phyloP scores from a whole-genome alignment of 2,113 vertebrate genomes.

The Thamnaconus septentrionalis region DNA sequence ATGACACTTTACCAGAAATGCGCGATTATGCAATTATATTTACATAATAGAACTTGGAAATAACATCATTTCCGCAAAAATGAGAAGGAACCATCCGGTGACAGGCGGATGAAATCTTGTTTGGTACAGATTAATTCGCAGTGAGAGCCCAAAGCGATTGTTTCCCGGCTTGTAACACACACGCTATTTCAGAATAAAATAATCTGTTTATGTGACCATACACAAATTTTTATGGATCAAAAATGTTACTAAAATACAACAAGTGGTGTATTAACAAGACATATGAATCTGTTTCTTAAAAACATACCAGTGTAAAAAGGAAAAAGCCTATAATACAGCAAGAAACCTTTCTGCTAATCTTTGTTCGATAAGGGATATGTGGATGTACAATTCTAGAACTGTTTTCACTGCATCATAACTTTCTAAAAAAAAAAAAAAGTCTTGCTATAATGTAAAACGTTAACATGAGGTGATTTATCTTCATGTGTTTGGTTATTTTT shows the following conservation, averaged over 20 bases:
- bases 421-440: too few relatives aligned
- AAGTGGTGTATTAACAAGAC: not conserved
- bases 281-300: not conserved
- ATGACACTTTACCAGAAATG: constrained; percentile 22
- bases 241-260: not conserved
- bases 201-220: not conserved
- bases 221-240: not conserved
- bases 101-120: constrained; percentile 34
- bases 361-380: too few relatives aligned
- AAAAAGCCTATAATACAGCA: too few relatives aligned
- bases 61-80: constrained; percentile 62
- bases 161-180: constrained; percentile 24
- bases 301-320: not conserved
- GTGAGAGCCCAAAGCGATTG: constrained; percentile 1
- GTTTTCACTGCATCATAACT: too few relatives aligned
- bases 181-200: constrained; percentile 50
- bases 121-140: constrained; percentile 27
- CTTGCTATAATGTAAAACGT: too few relatives aligned
- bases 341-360: too few relatives aligned
- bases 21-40: constrained; percentile 44
- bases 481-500: too few relatives aligned
- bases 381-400: too few relatives aligned
- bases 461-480: too few relatives aligned
- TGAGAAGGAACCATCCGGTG: constrained; percentile 40
- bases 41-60: constrained; percentile 52